Conservation (phyloP, 2,888 invertebrate species). For the Tuberolachnus salignus region DNA sequence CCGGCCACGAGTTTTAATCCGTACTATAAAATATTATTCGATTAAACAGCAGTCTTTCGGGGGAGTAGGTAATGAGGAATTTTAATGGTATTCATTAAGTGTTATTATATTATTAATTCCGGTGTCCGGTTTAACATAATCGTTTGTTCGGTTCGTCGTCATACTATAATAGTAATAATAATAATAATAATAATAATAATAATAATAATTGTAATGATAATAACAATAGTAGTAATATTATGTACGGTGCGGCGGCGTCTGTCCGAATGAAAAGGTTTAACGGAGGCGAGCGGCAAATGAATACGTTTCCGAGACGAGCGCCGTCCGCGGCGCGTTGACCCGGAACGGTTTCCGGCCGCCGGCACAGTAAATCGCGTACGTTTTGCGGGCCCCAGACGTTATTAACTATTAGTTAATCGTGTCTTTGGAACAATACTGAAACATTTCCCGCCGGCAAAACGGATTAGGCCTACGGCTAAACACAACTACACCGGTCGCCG, state of each 20-base stretch:
- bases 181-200: too few species aligned
- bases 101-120: not conserved
- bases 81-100: slow-evolving; percentile 5
- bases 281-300: not conserved
- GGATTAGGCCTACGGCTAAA: too few species aligned
- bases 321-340: not conserved
- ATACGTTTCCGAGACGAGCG: not conserved
- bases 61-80: not conserved
- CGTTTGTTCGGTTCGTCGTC: not conserved
- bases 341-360: not conserved
- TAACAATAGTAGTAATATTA: not conserved
- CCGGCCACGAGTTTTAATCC: too few species aligned
- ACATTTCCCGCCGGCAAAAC: too few species aligned
- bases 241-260: not conserved
- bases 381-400: too few species aligned
- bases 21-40: not conserved
- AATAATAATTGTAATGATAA: too few species aligned
- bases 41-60: not conserved
- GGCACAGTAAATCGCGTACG: too few species aligned
- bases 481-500: too few species aligned
- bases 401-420: too few species aligned
- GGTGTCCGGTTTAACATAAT: slow-evolving; percentile 20
- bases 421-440: too few species aligned
- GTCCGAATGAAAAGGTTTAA: not conserved
- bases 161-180: not conserved